Base-by-base conservation (phyloP, 2,113 vertebrate species). In the Pseudopodoces humilis region DNA sequence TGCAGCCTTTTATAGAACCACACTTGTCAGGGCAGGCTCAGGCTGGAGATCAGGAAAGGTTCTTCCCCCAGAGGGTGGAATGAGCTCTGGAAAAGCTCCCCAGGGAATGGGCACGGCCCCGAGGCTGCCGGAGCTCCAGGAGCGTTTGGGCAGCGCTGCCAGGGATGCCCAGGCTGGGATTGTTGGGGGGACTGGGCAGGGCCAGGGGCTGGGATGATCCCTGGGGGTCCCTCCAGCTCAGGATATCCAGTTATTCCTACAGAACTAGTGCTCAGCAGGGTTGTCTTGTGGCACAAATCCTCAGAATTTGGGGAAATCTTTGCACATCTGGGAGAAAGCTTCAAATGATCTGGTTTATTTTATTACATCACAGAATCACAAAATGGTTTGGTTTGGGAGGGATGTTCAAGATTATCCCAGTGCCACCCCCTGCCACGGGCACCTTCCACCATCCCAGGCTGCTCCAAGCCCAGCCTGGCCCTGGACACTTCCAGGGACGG, bases 191-290 rank as follows among this genome's bases (percentile, higher is more conserved):
- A 22, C 81, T 23, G 65, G 23, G 20, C n/a, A n/a, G n/a, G n/a
- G n/a, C n/a, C n/a, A n/a, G n/a, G n/a, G n/a, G n/a, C 81, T 23
- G 65, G 23, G 20, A 4, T 55, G 58, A 56, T 74, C 69, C 72
- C 41, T 39, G 41, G 0, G 58, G 22, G 22, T 55, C 22, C 9
- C n/a, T n/a, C n/a, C 59, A 35, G 24, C 43, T 7, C 31, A 19
- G 43, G 43, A 16, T 10, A 16, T 47, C 6, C 7, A 0, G 0
- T 3, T 4, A 5, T 25, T 33, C 30, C 28, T 0, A 3, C 24
- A 33, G 44, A 60, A 33, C 13, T 4, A 4, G 4, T 11, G 24
- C 49, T 74, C 83, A 56, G 64, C 33, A 24, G 33, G 4, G 25
- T 7, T 35, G 24, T 37, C 46, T 30, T 7, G 7, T n/a, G 30